Percentiles rank a stretch among this genome's conserved stretches.
phyloP scores from a whole-genome alignment of 2,113 vertebrate genomes.

The Ceyx melanurus region DNA sequence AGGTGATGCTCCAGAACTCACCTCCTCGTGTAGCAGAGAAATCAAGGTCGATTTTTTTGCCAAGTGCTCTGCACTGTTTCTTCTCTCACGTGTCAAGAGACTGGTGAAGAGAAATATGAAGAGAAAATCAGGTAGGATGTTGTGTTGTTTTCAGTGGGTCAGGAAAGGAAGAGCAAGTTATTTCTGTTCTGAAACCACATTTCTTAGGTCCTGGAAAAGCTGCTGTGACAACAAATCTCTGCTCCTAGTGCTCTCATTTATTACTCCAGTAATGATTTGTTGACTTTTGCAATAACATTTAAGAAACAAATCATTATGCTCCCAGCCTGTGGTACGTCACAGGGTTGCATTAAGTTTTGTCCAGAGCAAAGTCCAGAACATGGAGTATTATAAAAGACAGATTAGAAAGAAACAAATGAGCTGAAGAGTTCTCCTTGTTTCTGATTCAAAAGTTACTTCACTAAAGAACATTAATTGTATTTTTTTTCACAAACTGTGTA shows the following conservation, averaged over 20 bases:
- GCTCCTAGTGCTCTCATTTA: slow-evolving; percentile 26
- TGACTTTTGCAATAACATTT: slow-evolving; percentile 35
- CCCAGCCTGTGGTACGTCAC: slow-evolving; percentile 36
- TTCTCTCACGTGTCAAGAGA: neutral
- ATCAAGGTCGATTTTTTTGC: neutral
- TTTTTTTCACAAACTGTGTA: neutral
- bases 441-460: slow-evolving; percentile 14
- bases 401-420: slow-evolving; percentile 7
- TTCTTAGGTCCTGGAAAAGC: neutral
- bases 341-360: neutral
- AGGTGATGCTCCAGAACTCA: slow-evolving; percentile 46
- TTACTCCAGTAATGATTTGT: slow-evolving; percentile 22
- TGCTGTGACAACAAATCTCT: neutral
- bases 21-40: neutral
- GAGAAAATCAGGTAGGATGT: neutral
- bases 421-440: neutral
- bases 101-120: neutral
- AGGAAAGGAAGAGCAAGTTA: neutral
- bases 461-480: neutral
- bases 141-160: neutral
- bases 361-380: slow-evolving; percentile 64
- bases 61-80: neutral
- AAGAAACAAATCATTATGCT: slow-evolving; percentile 43
- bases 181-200: neutral
- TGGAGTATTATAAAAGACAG: slow-evolving; percentile 37